Evolutionary conservation across 2,797 vertebrate genomes (phyloP).

Genomic region (Pseudochirops corinnae): DNA sequence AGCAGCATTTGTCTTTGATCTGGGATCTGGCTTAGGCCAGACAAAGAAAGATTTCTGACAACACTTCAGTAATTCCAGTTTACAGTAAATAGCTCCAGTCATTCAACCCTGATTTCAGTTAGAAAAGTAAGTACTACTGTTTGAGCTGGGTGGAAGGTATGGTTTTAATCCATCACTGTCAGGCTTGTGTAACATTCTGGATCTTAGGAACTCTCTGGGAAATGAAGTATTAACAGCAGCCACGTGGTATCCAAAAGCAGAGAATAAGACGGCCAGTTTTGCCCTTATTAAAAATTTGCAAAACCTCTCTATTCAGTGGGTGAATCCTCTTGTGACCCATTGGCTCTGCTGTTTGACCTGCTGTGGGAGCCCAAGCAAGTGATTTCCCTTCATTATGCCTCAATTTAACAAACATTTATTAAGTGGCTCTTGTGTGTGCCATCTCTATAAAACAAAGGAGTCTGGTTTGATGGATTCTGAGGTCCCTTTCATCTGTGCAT

Average conservation of each 20-base stretch:
- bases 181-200: constrained; percentile 55
- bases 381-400: not conserved
- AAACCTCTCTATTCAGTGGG: constrained; percentile 52
- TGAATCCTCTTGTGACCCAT: constrained; percentile 69
- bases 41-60: constrained; percentile 53
- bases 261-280: constrained; percentile 54
- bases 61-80: constrained; percentile 31
- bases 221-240: constrained; percentile 55
- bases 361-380: not conserved
- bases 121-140: constrained; percentile 68
- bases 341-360: constrained; percentile 32
- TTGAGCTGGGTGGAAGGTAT: constrained; percentile 49
- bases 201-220: constrained; percentile 70
- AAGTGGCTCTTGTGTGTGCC: not conserved
- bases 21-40: constrained; percentile 44
- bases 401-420: not conserved
- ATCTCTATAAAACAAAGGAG: not conserved
- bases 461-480: not conserved
- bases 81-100: constrained; percentile 54
- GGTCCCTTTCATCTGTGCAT: not conserved
- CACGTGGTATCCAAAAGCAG: constrained; percentile 50
- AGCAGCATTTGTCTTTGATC: constrained; percentile 47
- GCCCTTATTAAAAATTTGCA: constrained; percentile 55
- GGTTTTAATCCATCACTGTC: constrained; percentile 70
- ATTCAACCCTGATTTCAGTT: constrained; percentile 53